Evolutionary conservation across 2,113 vertebrate species (phyloP), one percentile per base, ranked within the genome.

Genomic region (Carassius auratus): DNA sequence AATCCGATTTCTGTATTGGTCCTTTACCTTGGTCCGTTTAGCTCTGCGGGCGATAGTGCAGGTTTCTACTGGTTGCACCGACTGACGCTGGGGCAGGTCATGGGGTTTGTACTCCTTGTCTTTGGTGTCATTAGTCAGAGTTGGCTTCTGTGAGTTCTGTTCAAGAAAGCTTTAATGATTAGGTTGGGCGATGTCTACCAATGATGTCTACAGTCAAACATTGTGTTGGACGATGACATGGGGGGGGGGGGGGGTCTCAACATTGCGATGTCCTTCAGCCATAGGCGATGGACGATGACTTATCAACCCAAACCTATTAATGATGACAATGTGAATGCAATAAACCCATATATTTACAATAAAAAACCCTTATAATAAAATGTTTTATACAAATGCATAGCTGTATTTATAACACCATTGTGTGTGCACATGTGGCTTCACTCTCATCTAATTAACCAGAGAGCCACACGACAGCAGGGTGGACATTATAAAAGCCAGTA

Each of bases 71-170:
- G 95, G 97, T 45, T 95, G 96, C 14, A 99, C 95, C 52, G 96
- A 97, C 90, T 99, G 98, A 50, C 98, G 93, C 94, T 99, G 98
- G 0, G 96, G 96, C 87, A 99, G 96, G 86, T 97, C 98, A 1
- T 99, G 98, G 76, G 98, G 97, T 5, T 96, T 99, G 89, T 99
- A 99, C 61, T 98, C 98, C 92, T 97, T 97, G 92, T 99, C 98
- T 93, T 98, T 99, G 10, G 96, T 96, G 94, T 97, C 96, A 86
- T 96, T 96, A 86, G 92, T 95, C 90, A 99, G 93, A 30, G 94
- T 97, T 78, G 97, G 97, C 87, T 96, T 98, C 95, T 98, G 95
- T 66, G 96, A 90, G 91, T 94, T 95, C 90, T 90, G 73, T 30
- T 74, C 17, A 17, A 68, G 45, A 48, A 68, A 64, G 6, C 61